Evolutionary conservation across 2,797 vertebrate genomes (phyloP).

Genomic region (Anguilla marmorata): DNA sequence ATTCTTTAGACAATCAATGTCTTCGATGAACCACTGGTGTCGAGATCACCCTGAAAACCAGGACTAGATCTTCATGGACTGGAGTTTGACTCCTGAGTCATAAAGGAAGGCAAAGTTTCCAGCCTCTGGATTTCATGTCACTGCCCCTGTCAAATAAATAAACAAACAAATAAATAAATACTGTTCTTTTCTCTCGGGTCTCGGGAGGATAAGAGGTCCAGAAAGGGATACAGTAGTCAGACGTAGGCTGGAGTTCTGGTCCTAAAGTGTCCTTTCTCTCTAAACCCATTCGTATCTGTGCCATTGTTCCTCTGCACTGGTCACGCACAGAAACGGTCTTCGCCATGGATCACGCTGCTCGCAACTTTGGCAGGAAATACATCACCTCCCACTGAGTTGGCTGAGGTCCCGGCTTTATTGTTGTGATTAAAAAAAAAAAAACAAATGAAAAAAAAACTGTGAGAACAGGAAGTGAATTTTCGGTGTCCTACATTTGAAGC

Average conservation of each 20-base stretch:
- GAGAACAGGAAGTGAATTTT: not conserved
- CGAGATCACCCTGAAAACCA: not conserved
- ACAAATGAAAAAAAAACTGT: not conserved
- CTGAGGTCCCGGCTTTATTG: not conserved
- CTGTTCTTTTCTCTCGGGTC: not conserved
- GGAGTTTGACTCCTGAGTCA: too few relatives aligned
- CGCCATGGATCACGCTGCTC: not conserved
- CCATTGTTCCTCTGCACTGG: not conserved
- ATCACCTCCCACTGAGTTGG: not conserved
- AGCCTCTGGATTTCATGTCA: too few relatives aligned
- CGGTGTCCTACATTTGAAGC: not conserved
- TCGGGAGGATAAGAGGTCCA: not conserved
- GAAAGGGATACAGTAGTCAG: not conserved
- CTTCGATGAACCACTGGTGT: not conserved
- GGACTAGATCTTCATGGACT: not conserved
- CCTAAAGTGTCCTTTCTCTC: not conserved
- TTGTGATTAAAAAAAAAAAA: not conserved
- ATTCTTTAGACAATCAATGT: not conserved
- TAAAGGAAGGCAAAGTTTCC: too few relatives aligned
- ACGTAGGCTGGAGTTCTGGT: not conserved
- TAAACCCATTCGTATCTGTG: not conserved
- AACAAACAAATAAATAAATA: not conserved
- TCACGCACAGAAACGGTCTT: not conserved
- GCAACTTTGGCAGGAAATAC: slow-evolving; percentile 9
- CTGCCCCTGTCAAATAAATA: not conserved